phyloP scores from a whole-genome alignment of 2,113 vertebrate genomes.

The Dipodomys ordii region DNA sequence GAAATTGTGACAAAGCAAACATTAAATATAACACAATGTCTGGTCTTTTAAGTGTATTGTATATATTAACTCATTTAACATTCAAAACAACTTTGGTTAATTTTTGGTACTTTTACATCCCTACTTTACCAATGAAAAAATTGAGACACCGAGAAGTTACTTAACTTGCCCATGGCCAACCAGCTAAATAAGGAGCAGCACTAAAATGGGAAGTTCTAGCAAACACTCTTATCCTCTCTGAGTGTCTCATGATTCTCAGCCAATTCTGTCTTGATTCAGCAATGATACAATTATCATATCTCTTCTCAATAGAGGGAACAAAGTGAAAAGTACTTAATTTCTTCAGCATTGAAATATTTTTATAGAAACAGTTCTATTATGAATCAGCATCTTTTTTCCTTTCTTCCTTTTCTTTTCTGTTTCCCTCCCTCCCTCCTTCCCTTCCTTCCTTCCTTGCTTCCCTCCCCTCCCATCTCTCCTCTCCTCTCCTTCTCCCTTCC shows the following conservation, averaged over 20 bases:
- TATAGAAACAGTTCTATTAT: not conserved
- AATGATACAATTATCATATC: not conserved
- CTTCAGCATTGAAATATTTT: not conserved
- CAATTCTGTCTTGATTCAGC: not conserved
- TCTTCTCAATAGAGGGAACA: not conserved
- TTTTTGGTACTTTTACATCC: not conserved
- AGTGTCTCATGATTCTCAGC: not conserved
- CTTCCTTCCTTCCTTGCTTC: too few species aligned
- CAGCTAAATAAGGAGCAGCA: not conserved
- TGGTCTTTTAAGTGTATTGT: not conserved
- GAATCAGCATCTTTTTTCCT: not conserved
- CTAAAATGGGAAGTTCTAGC: not conserved
- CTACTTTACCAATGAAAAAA: not conserved
- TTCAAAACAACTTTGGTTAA: conserved; percentile 23
- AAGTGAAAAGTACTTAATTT: conserved; percentile 4
- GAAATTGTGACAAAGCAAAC: not conserved
- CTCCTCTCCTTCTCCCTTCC: too few species aligned
- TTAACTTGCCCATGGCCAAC: not conserved
- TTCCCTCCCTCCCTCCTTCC: too few species aligned
- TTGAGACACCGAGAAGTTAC: not conserved
- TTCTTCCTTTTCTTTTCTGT: too few species aligned
- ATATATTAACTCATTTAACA: not conserved
- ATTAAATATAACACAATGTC: not conserved
- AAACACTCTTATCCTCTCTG: not conserved
- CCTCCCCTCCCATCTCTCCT: too few species aligned